Conservation (phyloP, 1,140 invertebrate genomes). For the Drosophila albomicans region DNA sequence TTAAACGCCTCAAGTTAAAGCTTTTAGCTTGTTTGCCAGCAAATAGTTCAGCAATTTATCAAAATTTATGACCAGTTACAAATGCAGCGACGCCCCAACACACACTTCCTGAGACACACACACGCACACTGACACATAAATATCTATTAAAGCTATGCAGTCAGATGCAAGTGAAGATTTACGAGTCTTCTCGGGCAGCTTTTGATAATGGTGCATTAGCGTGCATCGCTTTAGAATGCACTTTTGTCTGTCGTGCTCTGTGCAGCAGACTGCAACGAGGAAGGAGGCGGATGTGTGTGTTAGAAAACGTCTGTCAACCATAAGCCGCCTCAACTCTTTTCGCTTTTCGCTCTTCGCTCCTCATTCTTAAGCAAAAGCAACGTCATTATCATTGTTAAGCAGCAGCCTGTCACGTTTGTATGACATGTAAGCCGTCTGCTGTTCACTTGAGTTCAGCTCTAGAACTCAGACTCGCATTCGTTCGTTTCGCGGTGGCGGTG, state of each 20-base stretch:
- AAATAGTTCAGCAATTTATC: conserved; percentile 70
- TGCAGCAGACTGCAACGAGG: no score
- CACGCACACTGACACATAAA: conserved; percentile 56
- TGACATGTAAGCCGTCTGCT: conserved; percentile 51
- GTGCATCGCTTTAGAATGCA: conserved; percentile 74
- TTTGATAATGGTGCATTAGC: conserved; percentile 79
- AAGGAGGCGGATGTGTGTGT: conserved; percentile 13
- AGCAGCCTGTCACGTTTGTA: conserved; percentile 74
- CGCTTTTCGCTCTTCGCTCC: neutral
- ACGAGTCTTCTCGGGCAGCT: conserved; percentile 60
- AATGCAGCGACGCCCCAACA: conserved; percentile 25
- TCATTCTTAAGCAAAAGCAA: conserved; percentile 28
- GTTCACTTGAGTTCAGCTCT: neutral
- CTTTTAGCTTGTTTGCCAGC: conserved; percentile 38
- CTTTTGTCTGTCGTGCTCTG: conserved; percentile 46
- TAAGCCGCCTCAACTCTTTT: conserved; percentile 49
- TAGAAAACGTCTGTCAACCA: conserved; percentile 53
- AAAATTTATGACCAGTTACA: conserved; percentile 60
- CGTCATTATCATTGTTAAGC: conserved; percentile 74
- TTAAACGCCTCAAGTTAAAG: conserved; percentile 65
- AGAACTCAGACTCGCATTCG: conserved; percentile 47
- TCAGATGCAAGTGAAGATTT: conserved; percentile 78
- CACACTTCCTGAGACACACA: conserved; percentile 5
- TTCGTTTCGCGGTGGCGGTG: conserved; percentile 8
- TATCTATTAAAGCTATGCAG: conserved; percentile 75